Evolutionary conservation across 2,113 vertebrate genomes (phyloP).

Genomic region (Mormyrus lacerda): DNA sequence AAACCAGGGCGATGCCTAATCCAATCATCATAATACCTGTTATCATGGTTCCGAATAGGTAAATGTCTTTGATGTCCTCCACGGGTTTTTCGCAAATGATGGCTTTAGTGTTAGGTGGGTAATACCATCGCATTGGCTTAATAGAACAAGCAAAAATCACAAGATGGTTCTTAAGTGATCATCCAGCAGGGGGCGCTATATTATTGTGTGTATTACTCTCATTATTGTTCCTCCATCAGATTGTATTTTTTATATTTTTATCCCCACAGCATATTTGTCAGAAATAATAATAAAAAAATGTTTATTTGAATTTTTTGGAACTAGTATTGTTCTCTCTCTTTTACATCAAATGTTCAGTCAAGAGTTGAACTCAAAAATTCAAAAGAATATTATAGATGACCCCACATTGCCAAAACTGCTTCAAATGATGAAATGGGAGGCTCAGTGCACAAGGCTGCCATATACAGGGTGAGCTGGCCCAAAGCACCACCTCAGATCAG

Average conservation of each 20-base stretch:
- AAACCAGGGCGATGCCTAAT: too few species aligned
- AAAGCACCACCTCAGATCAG: background rate
- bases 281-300: background rate
- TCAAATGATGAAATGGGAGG: constrained; percentile 57
- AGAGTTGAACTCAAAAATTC: constrained; percentile 68
- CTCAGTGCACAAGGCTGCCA: constrained; percentile 49
- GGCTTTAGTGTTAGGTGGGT: background rate
- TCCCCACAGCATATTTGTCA: background rate
- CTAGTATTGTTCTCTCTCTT: background rate
- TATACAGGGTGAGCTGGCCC: background rate
- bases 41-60: too few species aligned
- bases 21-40: too few species aligned
- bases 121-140: background rate
- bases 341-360: constrained; percentile 61
- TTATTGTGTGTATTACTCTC: background rate
- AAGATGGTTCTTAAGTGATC: background rate
- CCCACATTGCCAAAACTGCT: constrained; percentile 57
- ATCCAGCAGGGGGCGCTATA: background rate
- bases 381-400: constrained; percentile 67
- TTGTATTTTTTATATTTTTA: background rate
- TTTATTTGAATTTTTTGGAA: background rate
- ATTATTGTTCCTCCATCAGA: background rate
- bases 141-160: background rate
- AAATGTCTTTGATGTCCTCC: too few species aligned
- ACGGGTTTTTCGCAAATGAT: background rate